phyloP scores from a whole-genome alignment of 2,797 vertebrate genomes.

The Erpetoichthys calabaricus region DNA sequence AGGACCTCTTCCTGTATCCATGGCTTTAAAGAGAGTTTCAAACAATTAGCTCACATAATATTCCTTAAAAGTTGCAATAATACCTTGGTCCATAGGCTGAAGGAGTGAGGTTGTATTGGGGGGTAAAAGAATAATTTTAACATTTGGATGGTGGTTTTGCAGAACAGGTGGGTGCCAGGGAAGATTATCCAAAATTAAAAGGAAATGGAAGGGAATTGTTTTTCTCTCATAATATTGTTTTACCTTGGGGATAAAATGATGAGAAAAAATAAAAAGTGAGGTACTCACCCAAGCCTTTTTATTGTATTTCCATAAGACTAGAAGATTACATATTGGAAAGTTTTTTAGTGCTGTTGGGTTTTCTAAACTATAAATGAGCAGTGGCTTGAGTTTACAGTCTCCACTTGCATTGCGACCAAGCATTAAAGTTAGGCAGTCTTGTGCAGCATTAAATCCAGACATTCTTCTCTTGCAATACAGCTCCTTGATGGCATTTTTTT shows the following conservation, averaged over 20 bases:
- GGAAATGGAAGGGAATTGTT: slow-evolving; percentile 11
- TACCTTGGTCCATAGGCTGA: slow-evolving; percentile 19
- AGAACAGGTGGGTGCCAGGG: slow-evolving; percentile 8
- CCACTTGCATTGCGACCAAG: slow-evolving; percentile 14
- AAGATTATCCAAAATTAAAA: slow-evolving; percentile 10
- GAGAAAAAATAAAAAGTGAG: slow-evolving; percentile 16
- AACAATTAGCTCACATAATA: slow-evolving; percentile 9
- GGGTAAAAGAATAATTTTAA: slow-evolving; percentile 16
- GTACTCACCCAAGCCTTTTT: slow-evolving; percentile 16
- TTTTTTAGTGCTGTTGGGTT: slow-evolving; percentile 11
- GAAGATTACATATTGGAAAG: slow-evolving; percentile 14
- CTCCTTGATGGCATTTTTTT: too few species aligned
- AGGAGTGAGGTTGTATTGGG: slow-evolving; percentile 16
- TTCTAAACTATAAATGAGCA: slow-evolving; percentile 11
- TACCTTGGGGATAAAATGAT: slow-evolving; percentile 14
- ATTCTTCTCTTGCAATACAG: too few species aligned
- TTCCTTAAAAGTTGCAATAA: too few species aligned
- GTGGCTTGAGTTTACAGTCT: slow-evolving; percentile 19
- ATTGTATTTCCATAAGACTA: slow-evolving; percentile 15
- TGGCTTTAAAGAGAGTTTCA: too few species aligned
- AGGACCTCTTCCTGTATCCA: not conserved
- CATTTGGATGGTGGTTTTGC: slow-evolving; percentile 1
- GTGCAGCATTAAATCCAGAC: slow-evolving; percentile 5
- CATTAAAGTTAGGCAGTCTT: slow-evolving; percentile 15
- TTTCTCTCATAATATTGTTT: slow-evolving; percentile 12